Base-by-base conservation (phyloP, 2,888 invertebrate species). In the Sipha maydis region DNA sequence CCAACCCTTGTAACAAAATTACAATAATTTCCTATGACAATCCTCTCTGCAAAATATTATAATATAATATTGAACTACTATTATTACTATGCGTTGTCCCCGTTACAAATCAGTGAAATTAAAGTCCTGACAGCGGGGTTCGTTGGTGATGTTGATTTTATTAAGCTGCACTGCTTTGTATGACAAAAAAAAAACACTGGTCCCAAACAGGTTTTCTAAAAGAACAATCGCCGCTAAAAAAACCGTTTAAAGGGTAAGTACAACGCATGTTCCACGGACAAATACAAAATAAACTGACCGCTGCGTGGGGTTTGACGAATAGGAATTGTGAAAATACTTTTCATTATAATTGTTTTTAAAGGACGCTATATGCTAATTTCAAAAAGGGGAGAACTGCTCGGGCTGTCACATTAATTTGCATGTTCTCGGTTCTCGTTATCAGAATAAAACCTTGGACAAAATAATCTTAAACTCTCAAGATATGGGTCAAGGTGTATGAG, bases 301-400 rank as follows among this genome's bases (percentile, higher is more conserved):
- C 67, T 34, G 67, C 67, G 80, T 80, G 80, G 67, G 67, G 80
- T 69, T 80, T 80, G 80, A 28, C n/a, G 67, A 67, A 28, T 41
- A 41, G 38, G 38, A 41, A 67, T 69, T 19, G 41, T 67, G 67
- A 67, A 80, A 80, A 80, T 17, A 61, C 25, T 80, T 61, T 61
- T 38, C 61, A 38, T 67, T n/a, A n/a, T 67, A 71, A 28, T 71
- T 28, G 28, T 28, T 28, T 31, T 71, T 71, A 71, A 25, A 71
- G 31, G 71, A 71, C 71, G 14, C 1, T 5, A 38, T 69, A 80
- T 80, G 80, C 67, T 61, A 80, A 80, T 80, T 25, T 28, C 19
- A 0, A 56, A 38, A 80, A 80, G 80, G 67, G 80, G 80, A 67
- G 38, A 67, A 38, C 56, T 28, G 41, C 67, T 28, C 61, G 28